Base-by-base conservation (phyloP, 2,113 vertebrate species). In the Stomatorhinus ivindoensis region DNA sequence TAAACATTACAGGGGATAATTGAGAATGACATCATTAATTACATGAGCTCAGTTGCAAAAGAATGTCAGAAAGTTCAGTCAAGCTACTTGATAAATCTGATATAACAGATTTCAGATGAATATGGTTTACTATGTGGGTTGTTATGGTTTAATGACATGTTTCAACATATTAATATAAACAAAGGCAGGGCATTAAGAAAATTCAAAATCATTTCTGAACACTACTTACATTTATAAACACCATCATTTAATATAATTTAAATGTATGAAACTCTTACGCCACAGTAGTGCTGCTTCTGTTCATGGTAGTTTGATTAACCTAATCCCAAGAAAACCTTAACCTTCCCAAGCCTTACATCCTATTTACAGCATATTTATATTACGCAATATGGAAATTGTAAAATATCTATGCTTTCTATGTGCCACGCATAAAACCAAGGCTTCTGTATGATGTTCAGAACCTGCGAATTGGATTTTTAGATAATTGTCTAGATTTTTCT, bases 281-380 rank as follows among this genome's bases (percentile, higher is more conserved):
- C 92, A 94, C 93, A 93, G 92, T 82, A 91, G 91, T 91, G 93
- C 91, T 90, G 95, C 95, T 94, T 95, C 90, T 93, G 94, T 95
- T 96, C 96, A 97, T 97, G 97, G 97, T 97, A 99, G 96, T 96
- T 96, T 93, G 94, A 93, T 92, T 47, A 84, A 95, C 93, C 96
- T 96, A 96, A 94, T 96, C 96, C 92, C 91, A 95, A 95, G 95
- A 91, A 93, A 94, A 91, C 92, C 95, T 96, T 96, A 96, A 95
- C 95, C 96, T 93, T 93, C 95, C 94, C 93, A 96, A 96, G 95
- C 95, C 95, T 94, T 96, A 96, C 95, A 97, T 95, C 94, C 95
- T 96, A 96, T 96, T 96, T 96, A 97, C 97, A 97, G 95, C 95
- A 96, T 95, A 90, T 90, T 91, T 85, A 91, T 80, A 90, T 88